A percentile compares a stretch with the other conserved stretches of the same genome.
phyloP scores from a whole-genome alignment of 2,113 vertebrate species.

The Polypterus bichir region DNA sequence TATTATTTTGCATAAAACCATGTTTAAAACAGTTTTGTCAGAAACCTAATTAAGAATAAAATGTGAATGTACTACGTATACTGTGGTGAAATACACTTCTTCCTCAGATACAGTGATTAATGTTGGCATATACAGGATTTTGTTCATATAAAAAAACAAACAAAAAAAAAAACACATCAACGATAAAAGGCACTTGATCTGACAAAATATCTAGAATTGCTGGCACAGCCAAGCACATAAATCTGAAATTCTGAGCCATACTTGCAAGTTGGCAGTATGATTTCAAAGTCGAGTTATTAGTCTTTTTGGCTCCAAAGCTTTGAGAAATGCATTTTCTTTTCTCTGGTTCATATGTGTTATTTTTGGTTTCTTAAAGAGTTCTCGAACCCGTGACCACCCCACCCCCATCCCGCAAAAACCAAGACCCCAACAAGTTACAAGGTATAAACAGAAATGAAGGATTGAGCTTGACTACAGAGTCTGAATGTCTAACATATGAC shows the following conservation, averaged over 20 bases:
- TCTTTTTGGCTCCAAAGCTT: slow-evolving; percentile 51
- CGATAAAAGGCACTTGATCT: slow-evolving; percentile 54
- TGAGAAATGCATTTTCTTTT: slow-evolving; percentile 30
- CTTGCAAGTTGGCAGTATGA: slow-evolving; percentile 13
- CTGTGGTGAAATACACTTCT: slow-evolving; percentile 13
- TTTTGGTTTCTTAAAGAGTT: slow-evolving; percentile 65
- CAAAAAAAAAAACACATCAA: slow-evolving; percentile 26
- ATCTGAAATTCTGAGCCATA: slow-evolving; percentile 26
- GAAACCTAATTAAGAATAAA: slow-evolving; percentile 50
- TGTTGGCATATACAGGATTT: slow-evolving; percentile 27
- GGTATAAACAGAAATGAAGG: too few relatives aligned
- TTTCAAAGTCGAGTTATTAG: slow-evolving; percentile 28
- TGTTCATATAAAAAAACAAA: slow-evolving; percentile 23
- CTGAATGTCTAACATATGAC: too few relatives aligned
- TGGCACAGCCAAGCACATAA: slow-evolving; percentile 62
- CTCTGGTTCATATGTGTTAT: slow-evolving; percentile 50
- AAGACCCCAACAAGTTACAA: too few relatives aligned
- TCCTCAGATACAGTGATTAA: slow-evolving; percentile 18
- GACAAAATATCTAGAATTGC: slow-evolving; percentile 47
- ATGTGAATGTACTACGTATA: slow-evolving; percentile 53
- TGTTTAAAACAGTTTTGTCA: slow-evolving; percentile 25
- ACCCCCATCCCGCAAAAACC: too few relatives aligned
- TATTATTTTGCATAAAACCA: slow-evolving; percentile 19
- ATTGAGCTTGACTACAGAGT: too few relatives aligned
- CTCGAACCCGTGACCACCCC: too few relatives aligned